Evolutionary conservation across 2,888 invertebrate species (phyloP), one percentile per base, ranked within the genome.

Genomic region (Dolichopus griseipennis): DNA sequence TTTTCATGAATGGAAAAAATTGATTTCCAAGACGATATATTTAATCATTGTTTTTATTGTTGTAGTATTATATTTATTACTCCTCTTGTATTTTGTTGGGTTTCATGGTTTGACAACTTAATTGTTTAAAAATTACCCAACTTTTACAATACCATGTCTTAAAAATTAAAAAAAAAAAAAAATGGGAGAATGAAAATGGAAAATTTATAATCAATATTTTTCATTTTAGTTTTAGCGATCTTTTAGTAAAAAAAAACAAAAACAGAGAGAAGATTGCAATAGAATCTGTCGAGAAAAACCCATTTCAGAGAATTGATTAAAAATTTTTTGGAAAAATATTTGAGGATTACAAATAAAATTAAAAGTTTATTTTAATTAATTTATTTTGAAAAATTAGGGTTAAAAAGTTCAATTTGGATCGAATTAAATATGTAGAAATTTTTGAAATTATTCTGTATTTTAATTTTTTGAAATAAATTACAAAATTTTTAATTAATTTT

Each of bases 341-440:
- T 27, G 27, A 27, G 5, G 5, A 27, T 27, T 27, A 5, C 27
- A 27, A 5, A 27, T 27, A 27, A 27, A 27, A 27, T 27, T 27
- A 18, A 52, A 52, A 52, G 9, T 12, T 18, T 6, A 4, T 52
- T 52, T 52, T 52, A 52, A 52, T 52, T 52, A 52, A 52, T 15
- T n/a, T n/a, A n/a, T 52, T 9, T n/a, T n/a, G n/a, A 52, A 52
- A 52, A 52, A 52, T 52, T 52, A 52, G 52, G 52, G 52, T 52
- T 52, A 12, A 52, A n/a, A n/a, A 52, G 9, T 52, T 52, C 27
- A 27, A 4, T 27, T 27, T 27, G 27, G 27, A 4, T 27, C 27
- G 2, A 27, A 27, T 27, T 2, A 27, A 27, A 27, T 27, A 4
- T 27, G n/a, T n/a, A n/a, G 27, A 27, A 27, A 27, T 27, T 27